Percentiles rank a stretch among this genome's conserved stretches.
These are phyloP conservation scores for Aleiodes sp. DNA, from an alignment of 1,140 invertebrate species.

Conservation along the genomic window DNA sequence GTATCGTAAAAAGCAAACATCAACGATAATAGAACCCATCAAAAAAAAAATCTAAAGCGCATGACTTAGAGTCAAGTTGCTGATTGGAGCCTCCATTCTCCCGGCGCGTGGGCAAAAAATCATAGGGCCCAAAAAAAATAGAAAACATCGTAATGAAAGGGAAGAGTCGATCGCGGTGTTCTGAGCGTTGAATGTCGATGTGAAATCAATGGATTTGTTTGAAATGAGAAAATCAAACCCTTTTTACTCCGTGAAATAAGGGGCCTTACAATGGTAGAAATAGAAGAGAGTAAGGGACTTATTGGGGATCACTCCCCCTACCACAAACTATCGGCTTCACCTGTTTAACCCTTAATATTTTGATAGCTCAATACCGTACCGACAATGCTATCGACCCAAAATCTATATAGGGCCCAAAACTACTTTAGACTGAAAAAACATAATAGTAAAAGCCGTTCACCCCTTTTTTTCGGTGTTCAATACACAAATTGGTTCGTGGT, in stretches of 20 bases:
- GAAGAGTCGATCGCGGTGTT: constrained; percentile 25
- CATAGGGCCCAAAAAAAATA: constrained; percentile 12
- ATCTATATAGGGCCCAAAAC: constrained; percentile 31
- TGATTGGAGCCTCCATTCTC: constrained; percentile 28
- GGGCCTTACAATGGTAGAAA: not conserved
- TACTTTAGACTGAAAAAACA: not conserved
- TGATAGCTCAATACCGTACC: constrained; percentile 37
- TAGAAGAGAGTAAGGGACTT: not conserved
- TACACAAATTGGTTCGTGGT: constrained; percentile 38
- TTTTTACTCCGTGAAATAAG: constrained; percentile 24
- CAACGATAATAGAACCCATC: constrained; percentile 20
- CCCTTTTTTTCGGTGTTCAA: constrained; percentile 33
- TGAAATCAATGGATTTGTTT: constrained; percentile 30
- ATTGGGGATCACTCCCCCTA: constrained; percentile 11
- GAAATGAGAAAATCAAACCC: constrained; percentile 26
- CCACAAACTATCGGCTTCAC: constrained; percentile 21
- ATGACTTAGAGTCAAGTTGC: constrained; percentile 31
- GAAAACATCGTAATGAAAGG: constrained; percentile 25
- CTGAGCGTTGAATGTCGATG: constrained; percentile 27
- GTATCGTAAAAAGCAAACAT: not conserved
- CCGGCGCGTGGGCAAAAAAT: constrained; percentile 31
- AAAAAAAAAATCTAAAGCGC: constrained; percentile 18
- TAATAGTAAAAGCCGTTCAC: not conserved
- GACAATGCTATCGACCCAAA: constrained; percentile 38
- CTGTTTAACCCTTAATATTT: constrained; percentile 38